These are phyloP conservation scores for Sphyrna mokarran DNA, from an alignment of 2,113 vertebrate genomes.

Conservation along the genomic window DNA sequence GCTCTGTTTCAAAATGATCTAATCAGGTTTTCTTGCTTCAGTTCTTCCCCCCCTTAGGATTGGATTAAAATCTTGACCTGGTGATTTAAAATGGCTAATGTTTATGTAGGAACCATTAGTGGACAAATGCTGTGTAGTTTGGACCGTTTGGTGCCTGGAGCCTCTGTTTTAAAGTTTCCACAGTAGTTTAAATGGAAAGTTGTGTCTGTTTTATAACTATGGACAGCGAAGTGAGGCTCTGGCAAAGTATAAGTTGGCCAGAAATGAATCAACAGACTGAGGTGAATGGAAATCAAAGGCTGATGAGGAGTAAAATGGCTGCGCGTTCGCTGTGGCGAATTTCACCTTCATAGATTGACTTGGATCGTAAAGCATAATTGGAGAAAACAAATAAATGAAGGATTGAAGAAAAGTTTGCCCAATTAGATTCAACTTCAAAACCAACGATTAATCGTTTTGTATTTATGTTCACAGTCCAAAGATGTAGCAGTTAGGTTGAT, in stretches of 20 bases:
- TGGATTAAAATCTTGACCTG: not conserved
- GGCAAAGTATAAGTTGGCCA: not conserved
- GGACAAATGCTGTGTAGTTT: not conserved
- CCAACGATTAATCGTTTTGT: not conserved
- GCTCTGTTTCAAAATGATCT: not conserved
- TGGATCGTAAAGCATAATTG: not conserved
- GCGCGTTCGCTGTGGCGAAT: not conserved
- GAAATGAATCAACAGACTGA: not conserved
- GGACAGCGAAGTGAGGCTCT: not conserved
- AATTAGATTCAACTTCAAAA: not conserved
- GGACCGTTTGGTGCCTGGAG: not conserved
- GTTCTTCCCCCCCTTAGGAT: not conserved
- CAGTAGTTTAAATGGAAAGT: not conserved
- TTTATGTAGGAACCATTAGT: not conserved
- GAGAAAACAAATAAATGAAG: not conserved
- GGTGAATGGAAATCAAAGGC: not conserved
- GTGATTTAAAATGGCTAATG: not conserved
- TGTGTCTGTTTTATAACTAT: not conserved
- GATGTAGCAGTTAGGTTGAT: not conserved
- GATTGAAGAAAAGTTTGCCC: not conserved
- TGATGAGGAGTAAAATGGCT: not conserved
- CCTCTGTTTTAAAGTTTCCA: not conserved
- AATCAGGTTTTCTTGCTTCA: not conserved
- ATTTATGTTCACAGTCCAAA: not conserved
- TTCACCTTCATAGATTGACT: not conserved